Evolutionary conservation across 30 jellyfish, hydroid and myxozoan genomes (phyloP), one percentile per base, ranked within the genome.

Genomic region (Cassiopea andromeda): DNA sequence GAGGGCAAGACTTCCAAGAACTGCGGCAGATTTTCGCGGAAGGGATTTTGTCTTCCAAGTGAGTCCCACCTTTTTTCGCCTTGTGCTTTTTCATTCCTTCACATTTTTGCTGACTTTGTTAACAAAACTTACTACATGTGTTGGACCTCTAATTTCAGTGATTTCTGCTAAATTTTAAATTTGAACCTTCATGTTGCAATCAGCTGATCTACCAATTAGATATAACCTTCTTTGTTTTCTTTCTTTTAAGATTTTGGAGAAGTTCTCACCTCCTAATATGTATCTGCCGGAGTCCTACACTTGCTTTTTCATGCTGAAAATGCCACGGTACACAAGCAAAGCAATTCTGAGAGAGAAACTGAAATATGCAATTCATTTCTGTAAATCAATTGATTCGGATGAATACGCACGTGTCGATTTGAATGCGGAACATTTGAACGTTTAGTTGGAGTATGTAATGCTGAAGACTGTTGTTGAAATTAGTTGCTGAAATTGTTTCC

Each of bases 211-310:
- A n/a, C n/a, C n/a, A n/a, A n/a, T n/a, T n/a, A n/a, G n/a, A n/a
- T n/a, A n/a, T n/a, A n/a, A n/a, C n/a, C n/a, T n/a, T n/a, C n/a
- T n/a, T n/a, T n/a, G n/a, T n/a, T n/a, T n/a, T n/a, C n/a, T 50
- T 50, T 9, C 14, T 58, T 85, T 85, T 43, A 49, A 94, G 98
- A 97, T 94, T 1, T 73, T 94, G 89, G 98, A 94, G 83, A 94
- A 94, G 86, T 94, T 90, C 87, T 54, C 90, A 1, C 98, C 98
- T 6, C 97, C 98, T 19, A 97, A 94, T 73, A 86, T 75, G 69
- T 94, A 88, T 49, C 90, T 96, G 46, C 99, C 99, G 0, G 97
- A 91, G 77, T 91, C 99, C 2, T 91, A 96, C 94, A 96, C 99
- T 54, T 96, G 99, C 71, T 96, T 96, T 93, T 96, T 96, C 88